phyloP scores from a whole-genome alignment of 2,888 invertebrate genomes.

The Tridacna gigas region DNA sequence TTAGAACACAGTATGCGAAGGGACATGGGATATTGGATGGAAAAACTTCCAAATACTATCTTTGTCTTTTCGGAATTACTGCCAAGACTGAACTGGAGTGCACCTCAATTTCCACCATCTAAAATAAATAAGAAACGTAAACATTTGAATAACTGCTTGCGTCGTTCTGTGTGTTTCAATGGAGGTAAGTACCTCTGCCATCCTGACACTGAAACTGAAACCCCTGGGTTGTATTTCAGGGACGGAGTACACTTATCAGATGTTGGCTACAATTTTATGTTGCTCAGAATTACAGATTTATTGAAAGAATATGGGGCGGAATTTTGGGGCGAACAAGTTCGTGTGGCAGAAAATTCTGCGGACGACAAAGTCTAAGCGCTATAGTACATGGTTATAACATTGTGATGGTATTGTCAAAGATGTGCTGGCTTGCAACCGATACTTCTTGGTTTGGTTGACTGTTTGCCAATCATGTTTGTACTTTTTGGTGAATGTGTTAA shows the following conservation, averaged over 20 bases:
- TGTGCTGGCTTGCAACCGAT: no score
- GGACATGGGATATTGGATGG: not conserved
- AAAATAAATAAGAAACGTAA: slow-evolving; percentile 3
- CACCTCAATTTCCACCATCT: not conserved
- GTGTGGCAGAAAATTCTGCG: not conserved
- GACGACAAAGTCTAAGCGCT: no score
- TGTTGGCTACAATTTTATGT: not conserved
- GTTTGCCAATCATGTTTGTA: no score
- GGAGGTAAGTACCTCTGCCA: not conserved
- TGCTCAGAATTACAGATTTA: not conserved
- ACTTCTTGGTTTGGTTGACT: no score
- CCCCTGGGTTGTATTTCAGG: slow-evolving; percentile 14
- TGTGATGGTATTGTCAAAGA: no score
- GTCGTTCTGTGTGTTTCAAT: not conserved
- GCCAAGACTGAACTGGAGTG: slow-evolving; percentile 1
- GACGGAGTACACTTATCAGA: no score
- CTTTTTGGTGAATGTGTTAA: no score
- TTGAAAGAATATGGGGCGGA: not conserved
- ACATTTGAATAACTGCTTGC: not conserved
- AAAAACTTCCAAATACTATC: not conserved
- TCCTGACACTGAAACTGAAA: not conserved
- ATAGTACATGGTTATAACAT: no score
- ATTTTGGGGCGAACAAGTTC: no score
- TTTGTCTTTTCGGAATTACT: not conserved
- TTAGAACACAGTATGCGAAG: not conserved